Evolutionary conservation across 2,113 vertebrate species (phyloP), one percentile per base, ranked within the genome.

Genomic region (Tursiops truncatus): DNA sequence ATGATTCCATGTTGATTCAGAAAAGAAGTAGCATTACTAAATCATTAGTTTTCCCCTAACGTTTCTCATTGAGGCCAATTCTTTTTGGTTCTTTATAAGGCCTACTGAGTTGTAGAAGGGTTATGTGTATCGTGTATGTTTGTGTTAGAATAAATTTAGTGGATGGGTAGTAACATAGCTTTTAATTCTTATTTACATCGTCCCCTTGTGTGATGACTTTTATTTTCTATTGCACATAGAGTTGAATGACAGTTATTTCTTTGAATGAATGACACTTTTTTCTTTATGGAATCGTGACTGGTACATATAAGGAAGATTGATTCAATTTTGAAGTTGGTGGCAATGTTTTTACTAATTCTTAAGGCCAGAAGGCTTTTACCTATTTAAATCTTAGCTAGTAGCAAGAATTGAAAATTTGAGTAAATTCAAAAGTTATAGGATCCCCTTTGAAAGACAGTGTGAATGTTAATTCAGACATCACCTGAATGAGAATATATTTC

Each of bases 381-480:
- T 94, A 38, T 92, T 89, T 88, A 87, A 67, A 86, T 81, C 50
- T 94, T 67, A 73, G 18, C 62, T 90, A 53, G 33, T 82, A 96
- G 36, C 33, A 41, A 68, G 44, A 91, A 67, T 85, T 81, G 26
- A 50, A 96, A 85, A 91, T 15, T 63, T 88, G 21, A 85, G 23
- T 95, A 77, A 93, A 92, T 84, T 89, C 28, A 62, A 82, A 89
- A 90, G 13, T 71, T 70, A 23, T 14, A 82, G 25, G 50, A n/a
- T 86, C 7, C 2, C 20, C 26, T 92, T 94, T 60, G 67, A 93
- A 94, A 93, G 85, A 77, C 23, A 90, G 0, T 81, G 13, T 90
- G 62, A 63, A 88, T 88, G 50, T 91, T 68, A 88, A 76, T 74
- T 91, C 6, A 91, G 36, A 44, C 33, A 62, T 73, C 33, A 36